Base-by-base conservation (phyloP, 2,888 invertebrate genomes). In the Falcaria lacertinaria region DNA sequence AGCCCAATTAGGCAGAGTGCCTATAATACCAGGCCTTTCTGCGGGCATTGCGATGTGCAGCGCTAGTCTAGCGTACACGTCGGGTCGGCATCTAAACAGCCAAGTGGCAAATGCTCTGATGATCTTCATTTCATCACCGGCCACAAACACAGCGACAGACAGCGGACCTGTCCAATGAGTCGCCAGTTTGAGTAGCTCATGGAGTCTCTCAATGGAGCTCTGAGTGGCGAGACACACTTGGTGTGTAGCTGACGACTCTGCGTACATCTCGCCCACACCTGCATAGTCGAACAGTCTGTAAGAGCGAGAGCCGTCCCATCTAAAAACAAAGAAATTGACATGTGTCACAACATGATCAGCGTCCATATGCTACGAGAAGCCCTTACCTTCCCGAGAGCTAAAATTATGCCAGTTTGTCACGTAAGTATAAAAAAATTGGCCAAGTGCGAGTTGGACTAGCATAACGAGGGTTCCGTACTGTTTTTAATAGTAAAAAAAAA, bases 151-250 rank as follows among this genome's bases (percentile, higher is more conserved):
- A 0, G 96, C 95, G 0, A 94, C 91, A 0, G 97, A 97, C 60
- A 97, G 94, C 0, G 96, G 95, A 0, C 96, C 97, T 5, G 92
- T 91, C 97, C 97, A 97, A 61, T 96, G 94, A 38, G 93, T 91
- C 0, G 95, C 94, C 33, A 96, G 95, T 57, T 94, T 93, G 0
- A 95, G 91, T 14, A 97, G 73, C 33, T 96, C 95, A 53, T 92
- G 91, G 6, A 97, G 79, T 48, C 96, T 92, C 64, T 97, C 97
- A 39, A 97, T 89, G 0, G 97, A 97, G 58, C 94, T 94, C 74
- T 97, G 96, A 0, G 96, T 96, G 1, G 97, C 96, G 45, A 97
- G 78, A 59, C 95, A 95, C 11, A 95, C 93, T 14, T 83, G 82
- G 44, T 90, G 90, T 11, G 80, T 75, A n/a, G 89, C 74, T 11